phyloP scores from a whole-genome alignment of 2,888 invertebrate genomes.

The Dendrolimus pini region DNA sequence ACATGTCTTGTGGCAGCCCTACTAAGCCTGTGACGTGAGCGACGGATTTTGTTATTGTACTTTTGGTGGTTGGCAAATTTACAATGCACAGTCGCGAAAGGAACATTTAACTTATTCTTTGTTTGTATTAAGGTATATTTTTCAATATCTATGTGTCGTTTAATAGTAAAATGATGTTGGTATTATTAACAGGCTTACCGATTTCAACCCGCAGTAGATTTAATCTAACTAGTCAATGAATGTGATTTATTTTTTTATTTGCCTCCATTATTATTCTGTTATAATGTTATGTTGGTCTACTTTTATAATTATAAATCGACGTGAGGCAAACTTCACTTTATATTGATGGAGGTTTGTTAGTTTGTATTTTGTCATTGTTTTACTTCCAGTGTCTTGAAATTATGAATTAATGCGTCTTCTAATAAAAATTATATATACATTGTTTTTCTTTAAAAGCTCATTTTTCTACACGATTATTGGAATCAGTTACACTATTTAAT shows the following conservation, averaged over 20 bases:
- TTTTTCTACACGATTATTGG: too few relatives aligned
- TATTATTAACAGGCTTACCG: not conserved
- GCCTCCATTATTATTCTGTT: slow-evolving; percentile 7
- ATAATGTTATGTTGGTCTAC: too few relatives aligned
- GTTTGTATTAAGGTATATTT: not conserved
- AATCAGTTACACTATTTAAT: too few relatives aligned
- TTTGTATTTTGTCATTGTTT: too few relatives aligned
- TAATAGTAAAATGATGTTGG: too few relatives aligned
- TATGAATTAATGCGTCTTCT: too few relatives aligned
- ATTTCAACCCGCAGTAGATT: slow-evolving; percentile 21
- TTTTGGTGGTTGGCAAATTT: not conserved
- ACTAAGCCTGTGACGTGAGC: not conserved
- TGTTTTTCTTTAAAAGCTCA: too few relatives aligned
- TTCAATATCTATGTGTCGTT: too few relatives aligned
- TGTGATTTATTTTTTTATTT: slow-evolving; percentile 31
- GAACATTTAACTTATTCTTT: not conserved
- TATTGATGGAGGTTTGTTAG: too few relatives aligned
- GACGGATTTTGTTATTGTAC: not conserved
- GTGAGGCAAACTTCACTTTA: slow-evolving; percentile 3
- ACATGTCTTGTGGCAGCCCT: not conserved
- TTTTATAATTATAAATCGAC: too few relatives aligned
- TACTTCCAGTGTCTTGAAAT: too few relatives aligned
- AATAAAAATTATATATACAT: too few relatives aligned
- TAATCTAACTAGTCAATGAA: slow-evolving; percentile 34
- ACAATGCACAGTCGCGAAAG: not conserved